phyloP scores from a whole-genome alignment of 2,797 vertebrate species.

The Martes flavigula region DNA sequence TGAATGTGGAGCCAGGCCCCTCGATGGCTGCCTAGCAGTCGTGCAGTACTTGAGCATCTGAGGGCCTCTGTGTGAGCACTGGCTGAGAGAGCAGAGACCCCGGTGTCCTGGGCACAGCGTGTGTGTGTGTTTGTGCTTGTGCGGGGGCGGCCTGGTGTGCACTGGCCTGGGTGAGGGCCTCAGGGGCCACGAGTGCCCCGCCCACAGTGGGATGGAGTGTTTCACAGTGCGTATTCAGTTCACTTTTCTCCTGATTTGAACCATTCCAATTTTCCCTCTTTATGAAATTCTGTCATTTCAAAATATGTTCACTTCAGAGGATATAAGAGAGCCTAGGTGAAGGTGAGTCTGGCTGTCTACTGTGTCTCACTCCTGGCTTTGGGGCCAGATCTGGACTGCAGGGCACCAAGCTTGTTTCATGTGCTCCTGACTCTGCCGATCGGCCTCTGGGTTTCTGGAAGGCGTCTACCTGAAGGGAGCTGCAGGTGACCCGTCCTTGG shows the following conservation, averaged over 20 bases:
- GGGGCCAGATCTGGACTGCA: neutral
- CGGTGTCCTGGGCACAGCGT: rapidly evolving
- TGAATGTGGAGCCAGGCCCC: neutral
- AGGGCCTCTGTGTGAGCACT: too few relatives aligned
- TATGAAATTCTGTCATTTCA: constrained; percentile 56
- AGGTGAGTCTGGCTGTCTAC: neutral
- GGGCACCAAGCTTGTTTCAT: neutral
- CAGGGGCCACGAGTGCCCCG: neutral
- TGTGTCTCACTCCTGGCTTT: neutral
- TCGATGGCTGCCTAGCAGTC: neutral
- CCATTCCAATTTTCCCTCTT: constrained; percentile 13
- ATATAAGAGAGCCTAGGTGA: constrained; percentile 21
- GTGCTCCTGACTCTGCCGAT: neutral
- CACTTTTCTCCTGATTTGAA: constrained; percentile 65
- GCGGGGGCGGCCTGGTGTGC: neutral
- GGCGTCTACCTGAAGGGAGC: neutral
- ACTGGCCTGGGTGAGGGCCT: neutral
- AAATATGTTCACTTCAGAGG: constrained; percentile 48
- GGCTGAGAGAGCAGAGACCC: neutral
- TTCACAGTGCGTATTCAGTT: neutral
- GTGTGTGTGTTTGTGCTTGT: rapidly evolving
- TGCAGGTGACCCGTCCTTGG: rapidly evolving
- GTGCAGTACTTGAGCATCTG: rapidly evolving
- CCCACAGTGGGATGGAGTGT: neutral
- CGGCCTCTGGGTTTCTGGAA: neutral